Evolutionary conservation across 2,888 invertebrate genomes (phyloP).

Genomic region (Apeira syringaria): DNA sequence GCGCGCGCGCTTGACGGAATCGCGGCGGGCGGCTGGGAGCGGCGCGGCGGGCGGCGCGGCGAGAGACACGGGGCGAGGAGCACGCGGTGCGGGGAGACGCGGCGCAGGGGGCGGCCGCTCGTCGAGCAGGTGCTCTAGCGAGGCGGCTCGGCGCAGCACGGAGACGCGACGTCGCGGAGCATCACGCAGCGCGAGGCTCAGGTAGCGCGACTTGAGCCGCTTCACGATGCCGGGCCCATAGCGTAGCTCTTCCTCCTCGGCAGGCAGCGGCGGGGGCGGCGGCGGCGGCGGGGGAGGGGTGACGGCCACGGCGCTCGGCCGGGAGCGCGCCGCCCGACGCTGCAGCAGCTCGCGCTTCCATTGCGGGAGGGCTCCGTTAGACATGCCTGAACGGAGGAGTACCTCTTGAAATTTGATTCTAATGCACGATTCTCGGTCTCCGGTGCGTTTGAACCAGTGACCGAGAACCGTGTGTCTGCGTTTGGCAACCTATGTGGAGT

Average conservation of each 20-base stretch:
- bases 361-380: conserved; percentile 85
- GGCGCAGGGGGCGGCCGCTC: conserved; percentile 72
- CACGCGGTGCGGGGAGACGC: conserved; percentile 31
- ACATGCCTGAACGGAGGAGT: conserved; percentile 66
- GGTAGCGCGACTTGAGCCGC: conserved; percentile 92
- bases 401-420: too few species aligned
- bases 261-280: conserved; percentile 50
- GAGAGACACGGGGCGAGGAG: conserved; percentile 55
- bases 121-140: conserved; percentile 93
- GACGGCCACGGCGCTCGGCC: conserved; percentile 42
- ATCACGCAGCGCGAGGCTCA: conserved; percentile 92
- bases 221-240: conserved; percentile 97
- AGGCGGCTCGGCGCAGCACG: conserved; percentile 91
- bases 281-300: conserved; percentile 50
- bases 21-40: conserved; percentile 70
- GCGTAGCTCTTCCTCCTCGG: conserved; percentile 88
- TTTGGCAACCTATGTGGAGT: too few species aligned
- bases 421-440: too few species aligned
- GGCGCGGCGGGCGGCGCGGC: conserved; percentile 43
- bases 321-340: conserved; percentile 83
- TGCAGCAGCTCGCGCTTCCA: conserved; percentile 94
- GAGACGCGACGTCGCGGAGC: conserved; percentile 86
- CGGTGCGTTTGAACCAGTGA: too few species aligned
- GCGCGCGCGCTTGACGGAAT: conserved; percentile 91
- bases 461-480: too few species aligned